Base-by-base conservation (phyloP, 2,113 vertebrate genomes). In the Stegastes partitus region DNA sequence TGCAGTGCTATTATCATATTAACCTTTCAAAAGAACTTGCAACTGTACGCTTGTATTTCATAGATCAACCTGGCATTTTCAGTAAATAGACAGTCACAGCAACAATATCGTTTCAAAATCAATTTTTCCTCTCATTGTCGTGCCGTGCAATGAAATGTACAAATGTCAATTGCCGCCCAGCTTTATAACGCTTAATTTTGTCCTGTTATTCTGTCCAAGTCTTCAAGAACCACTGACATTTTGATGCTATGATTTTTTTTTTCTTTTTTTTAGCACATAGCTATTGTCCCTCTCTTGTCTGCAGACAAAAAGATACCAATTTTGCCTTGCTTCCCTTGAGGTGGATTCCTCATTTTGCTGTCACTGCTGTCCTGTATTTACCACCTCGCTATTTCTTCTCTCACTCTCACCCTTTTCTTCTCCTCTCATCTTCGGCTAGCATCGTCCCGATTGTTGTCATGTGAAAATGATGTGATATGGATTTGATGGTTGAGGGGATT, bases 281-380 rank as follows among this genome's bases (percentile, higher is more conserved):
- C 31, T 42, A 62, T 42, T 47, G 15, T 59, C 31, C 5, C 18
- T 71, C 34, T 67, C 49, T 67, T 25, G 23, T 82, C 77, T 68
- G 18, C 50, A 54, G 47, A 79, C 74, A 73, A 67, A 69, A 56
- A 77, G 57, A 63, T 45, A 57, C 14, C 42, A 63, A 66, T 81
- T 81, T 74, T 31, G 34, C 68, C 53, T 67, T 1, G 2, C 55
- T 72, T 82, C 65, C 75, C 76, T 50, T 37, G 71, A 84, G 79
- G 76, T 56, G 25, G 4, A 26, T 75, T 31, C 23, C 69, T 86
- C 62, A 81, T 80, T 81, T 72, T 84, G 56, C 50, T 86, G 77
- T 89, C 87, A 87, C 44, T n/a, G 64, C 53, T 82, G 50, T 72
- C 61, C 71, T 75, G 45, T 28, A 34, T 81, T 88, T 68, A 82